A percentile compares a stretch with the other conserved stretches of the same genome.
Conservation (phyloP, 2,888 invertebrate genomes). For the Prenolepis imparis region DNA sequence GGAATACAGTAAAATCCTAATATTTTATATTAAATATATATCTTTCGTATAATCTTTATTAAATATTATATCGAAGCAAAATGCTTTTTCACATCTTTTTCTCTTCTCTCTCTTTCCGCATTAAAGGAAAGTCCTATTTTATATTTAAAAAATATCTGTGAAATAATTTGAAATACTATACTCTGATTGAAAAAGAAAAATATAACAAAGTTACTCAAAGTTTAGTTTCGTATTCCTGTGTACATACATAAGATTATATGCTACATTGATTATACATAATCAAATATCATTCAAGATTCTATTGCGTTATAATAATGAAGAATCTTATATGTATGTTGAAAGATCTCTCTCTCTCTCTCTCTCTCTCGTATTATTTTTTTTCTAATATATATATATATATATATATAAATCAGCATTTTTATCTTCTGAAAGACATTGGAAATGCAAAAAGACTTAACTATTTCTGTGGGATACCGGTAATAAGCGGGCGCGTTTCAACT, state of each 20-base stretch:
- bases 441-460: conserved; percentile 16
- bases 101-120: background rate
- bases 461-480: conserved; percentile 26
- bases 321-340: background rate
- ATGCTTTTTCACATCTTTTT: background rate
- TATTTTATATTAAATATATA: conserved; percentile 6
- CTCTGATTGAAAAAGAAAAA: background rate
- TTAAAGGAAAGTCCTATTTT: background rate
- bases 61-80: background rate
- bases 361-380: background rate
- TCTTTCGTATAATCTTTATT: background rate
- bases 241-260: background rate
- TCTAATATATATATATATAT: background rate
- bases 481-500: conserved; percentile 57
- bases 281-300: background rate
- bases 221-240: background rate
- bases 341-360: background rate
- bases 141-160: background rate
- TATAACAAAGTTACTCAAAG: background rate
- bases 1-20: background rate
- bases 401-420: background rate
- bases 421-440: background rate
- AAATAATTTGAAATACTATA: background rate
- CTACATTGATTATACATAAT: background rate
- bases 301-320: background rate